phyloP scores from a whole-genome alignment of 1,140 invertebrate genomes.

The Caenorhabditis brenneri region DNA sequence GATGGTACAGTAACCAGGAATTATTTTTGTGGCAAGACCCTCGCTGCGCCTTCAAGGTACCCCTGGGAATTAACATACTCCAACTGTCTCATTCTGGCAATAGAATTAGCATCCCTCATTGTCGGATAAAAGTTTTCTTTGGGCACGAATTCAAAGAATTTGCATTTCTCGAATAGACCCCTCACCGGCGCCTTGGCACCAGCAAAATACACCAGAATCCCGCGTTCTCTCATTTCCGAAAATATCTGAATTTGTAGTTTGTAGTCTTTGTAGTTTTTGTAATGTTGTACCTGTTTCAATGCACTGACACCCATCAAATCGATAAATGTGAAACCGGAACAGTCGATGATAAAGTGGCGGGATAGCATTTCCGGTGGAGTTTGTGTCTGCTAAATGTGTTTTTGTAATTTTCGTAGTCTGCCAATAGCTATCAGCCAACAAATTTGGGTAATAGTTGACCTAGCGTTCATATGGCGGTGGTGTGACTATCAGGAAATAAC shows the following conservation, averaged over 20 bases:
- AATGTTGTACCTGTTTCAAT: slow-evolving; percentile 57
- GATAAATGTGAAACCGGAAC: slow-evolving; percentile 71
- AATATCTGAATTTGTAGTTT: slow-evolving; percentile 59
- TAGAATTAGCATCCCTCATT: slow-evolving; percentile 66
- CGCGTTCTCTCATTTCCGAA: slow-evolving; percentile 55
- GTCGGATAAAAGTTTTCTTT: slow-evolving; percentile 70
- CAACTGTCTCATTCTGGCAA: slow-evolving; percentile 51
- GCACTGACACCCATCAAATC: slow-evolving; percentile 71
- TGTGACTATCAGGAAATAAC: too few species aligned
- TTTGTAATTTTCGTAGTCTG: not conserved
- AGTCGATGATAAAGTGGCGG: slow-evolving; percentile 67
- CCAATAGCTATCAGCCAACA: slow-evolving; percentile 51
- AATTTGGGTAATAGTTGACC: too few species aligned
- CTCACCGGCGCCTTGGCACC: slow-evolving; percentile 68
- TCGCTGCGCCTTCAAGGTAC: too few species aligned
- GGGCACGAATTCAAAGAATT: slow-evolving; percentile 63
- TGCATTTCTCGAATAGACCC: slow-evolving; percentile 63
- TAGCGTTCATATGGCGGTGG: too few species aligned
- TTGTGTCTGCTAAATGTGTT: not conserved
- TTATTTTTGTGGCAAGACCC: too few species aligned
- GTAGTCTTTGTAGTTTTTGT: not conserved
- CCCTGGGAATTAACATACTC: slow-evolving; percentile 40
- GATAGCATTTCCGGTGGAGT: slow-evolving; percentile 5
- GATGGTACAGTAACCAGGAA: too few species aligned
- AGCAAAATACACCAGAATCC: slow-evolving; percentile 68